Percentiles rank a stretch among this genome's conserved stretches.
These are phyloP conservation scores for Bombus sylvicola DNA, from an alignment of 1,140 invertebrate species.

Conservation along the genomic window DNA sequence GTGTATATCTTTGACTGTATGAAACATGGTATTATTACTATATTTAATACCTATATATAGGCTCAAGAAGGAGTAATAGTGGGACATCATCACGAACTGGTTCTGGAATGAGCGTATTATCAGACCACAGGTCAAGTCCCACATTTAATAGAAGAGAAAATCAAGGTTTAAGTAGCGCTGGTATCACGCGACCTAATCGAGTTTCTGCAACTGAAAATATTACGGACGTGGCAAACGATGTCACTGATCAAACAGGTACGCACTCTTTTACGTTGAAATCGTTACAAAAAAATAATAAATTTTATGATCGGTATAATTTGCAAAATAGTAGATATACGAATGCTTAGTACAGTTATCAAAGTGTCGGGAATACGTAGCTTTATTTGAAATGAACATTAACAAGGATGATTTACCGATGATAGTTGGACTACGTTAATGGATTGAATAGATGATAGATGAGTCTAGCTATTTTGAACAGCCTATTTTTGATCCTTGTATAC, in stretches of 20 bases:
- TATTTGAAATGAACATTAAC: conserved; percentile 67
- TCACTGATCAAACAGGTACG: conserved; percentile 57
- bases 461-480: conserved; percentile 66
- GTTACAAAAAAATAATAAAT: not conserved
- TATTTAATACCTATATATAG: conserved; percentile 67
- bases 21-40: conserved; percentile 23
- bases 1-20: conserved; percentile 41
- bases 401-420: conserved; percentile 72
- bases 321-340: not conserved
- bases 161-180: conserved; percentile 69
- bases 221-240: conserved; percentile 40
- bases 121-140: conserved; percentile 79
- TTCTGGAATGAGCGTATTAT: conserved; percentile 83
- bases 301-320: not conserved
- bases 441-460: conserved; percentile 78
- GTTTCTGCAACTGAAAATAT: conserved; percentile 58
- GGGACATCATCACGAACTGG: conserved; percentile 84
- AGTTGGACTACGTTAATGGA: conserved; percentile 76
- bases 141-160: conserved; percentile 63
- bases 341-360: conserved; percentile 22
- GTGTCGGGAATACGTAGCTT: conserved; percentile 24
- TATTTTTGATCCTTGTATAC: conserved; percentile 64
- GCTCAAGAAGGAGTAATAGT: conserved; percentile 84
- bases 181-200: conserved; percentile 56
- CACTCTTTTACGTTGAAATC: not conserved